phyloP scores from a whole-genome alignment of 2,888 invertebrate genomes.

The Apamea crenata region DNA sequence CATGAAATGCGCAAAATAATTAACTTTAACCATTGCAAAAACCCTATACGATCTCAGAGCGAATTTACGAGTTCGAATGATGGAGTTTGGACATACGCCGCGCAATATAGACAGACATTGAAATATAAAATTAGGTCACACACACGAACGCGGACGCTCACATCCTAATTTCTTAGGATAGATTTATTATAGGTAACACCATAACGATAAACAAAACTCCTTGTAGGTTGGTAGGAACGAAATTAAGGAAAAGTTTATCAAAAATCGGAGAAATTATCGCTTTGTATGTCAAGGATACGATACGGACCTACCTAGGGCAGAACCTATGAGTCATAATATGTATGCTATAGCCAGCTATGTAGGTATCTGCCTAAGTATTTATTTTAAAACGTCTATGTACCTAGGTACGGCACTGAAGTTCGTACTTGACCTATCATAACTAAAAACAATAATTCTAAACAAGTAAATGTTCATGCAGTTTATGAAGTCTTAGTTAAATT shows the following conservation, averaged over 20 bases:
- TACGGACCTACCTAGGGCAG: constrained; percentile 43
- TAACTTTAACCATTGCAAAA: constrained; percentile 22
- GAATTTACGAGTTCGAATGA: constrained; percentile 36
- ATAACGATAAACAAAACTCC: constrained; percentile 39
- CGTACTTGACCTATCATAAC: background rate
- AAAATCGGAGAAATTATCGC: constrained; percentile 46
- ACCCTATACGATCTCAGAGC: constrained; percentile 48
- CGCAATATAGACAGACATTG: constrained; percentile 67
- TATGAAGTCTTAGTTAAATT: constrained; percentile 3
- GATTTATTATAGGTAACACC: constrained; percentile 49
- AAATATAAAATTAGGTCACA: constrained; percentile 70
- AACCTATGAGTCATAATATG: constrained; percentile 52
- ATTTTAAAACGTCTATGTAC: constrained; percentile 27
- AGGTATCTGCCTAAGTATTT: constrained; percentile 6
- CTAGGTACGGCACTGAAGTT: constrained; percentile 1
- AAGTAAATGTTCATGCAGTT: constrained; percentile 32
- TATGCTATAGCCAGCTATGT: constrained; percentile 20
- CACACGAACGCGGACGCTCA: constrained; percentile 57
- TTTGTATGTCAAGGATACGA: constrained; percentile 46
- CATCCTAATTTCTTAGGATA: constrained; percentile 64
- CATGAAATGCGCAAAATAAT: background rate
- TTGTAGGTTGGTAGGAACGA: background rate
- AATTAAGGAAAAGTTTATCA: constrained; percentile 27
- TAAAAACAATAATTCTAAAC: constrained; percentile 39
- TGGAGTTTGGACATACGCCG: constrained; percentile 59